Evolutionary conservation across 1,140 invertebrate species (phyloP).

Genomic region (Mycetomoellerius zeteki): DNA sequence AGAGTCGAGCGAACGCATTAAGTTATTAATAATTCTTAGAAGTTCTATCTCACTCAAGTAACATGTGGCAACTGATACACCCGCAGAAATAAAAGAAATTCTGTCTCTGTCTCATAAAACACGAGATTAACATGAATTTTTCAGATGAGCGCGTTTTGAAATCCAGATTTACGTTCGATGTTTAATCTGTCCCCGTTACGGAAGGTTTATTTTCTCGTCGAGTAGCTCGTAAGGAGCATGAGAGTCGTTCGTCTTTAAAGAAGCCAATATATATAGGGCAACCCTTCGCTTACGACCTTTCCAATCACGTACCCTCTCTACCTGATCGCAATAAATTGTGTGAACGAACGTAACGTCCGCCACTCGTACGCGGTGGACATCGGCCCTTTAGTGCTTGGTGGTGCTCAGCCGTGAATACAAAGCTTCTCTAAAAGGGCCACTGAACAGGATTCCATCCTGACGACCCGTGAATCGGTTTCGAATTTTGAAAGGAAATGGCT

Average conservation of each 20-base stretch:
- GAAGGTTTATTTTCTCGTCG: conserved; percentile 54
- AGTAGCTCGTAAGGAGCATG: conserved; percentile 28
- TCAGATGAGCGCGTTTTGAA: conserved; percentile 9
- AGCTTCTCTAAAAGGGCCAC: conserved; percentile 57
- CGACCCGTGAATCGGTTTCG: conserved; percentile 59
- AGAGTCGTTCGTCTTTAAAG: conserved; percentile 61
- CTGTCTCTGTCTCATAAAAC: conserved; percentile 31
- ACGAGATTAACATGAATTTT: conserved; percentile 55
- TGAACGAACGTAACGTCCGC: conserved; percentile 61
- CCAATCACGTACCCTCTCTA: conserved; percentile 60
- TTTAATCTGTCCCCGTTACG: conserved; percentile 56
- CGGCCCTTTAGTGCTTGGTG: conserved; percentile 45
- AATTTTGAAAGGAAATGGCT: conserved; percentile 52
- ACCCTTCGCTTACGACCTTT: conserved; percentile 58
- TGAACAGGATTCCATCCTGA: conserved; percentile 54
- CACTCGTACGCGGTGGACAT: conserved; percentile 57
- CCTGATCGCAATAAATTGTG: conserved; percentile 63
- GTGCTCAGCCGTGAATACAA: conserved; percentile 62
- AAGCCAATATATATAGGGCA: conserved; percentile 35
- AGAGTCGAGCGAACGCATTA: neutral
- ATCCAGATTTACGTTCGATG: conserved; percentile 56
- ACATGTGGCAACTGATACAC: neutral
- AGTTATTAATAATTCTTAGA: conserved; percentile 8
- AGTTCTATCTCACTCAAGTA: neutral
- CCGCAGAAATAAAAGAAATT: neutral